Evolutionary conservation across 2,113 vertebrate species (phyloP).

Genomic region (Regulus satrapa): DNA sequence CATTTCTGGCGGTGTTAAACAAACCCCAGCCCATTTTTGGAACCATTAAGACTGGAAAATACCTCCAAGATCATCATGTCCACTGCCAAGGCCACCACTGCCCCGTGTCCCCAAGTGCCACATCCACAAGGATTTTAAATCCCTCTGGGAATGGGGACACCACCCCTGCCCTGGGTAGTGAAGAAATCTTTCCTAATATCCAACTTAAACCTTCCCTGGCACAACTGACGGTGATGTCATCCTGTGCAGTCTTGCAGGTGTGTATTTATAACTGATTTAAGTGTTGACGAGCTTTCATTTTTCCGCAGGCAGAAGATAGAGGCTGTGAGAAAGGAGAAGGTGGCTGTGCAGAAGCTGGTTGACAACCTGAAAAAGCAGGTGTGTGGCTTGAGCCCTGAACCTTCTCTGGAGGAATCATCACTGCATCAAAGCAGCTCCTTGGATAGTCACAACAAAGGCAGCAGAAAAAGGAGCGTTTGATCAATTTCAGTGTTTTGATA

Average conservation of each 20-base stretch:
- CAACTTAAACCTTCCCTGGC: not conserved
- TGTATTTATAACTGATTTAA: not conserved
- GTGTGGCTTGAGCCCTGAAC: not conserved
- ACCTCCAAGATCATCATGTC: not conserved
- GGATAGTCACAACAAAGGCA: not conserved
- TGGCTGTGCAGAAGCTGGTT: slow-evolving; percentile 75
- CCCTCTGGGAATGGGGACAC: too few relatives aligned
- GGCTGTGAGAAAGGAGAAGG: slow-evolving; percentile 79
- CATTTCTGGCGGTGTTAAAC: not conserved
- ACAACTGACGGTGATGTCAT: not conserved
- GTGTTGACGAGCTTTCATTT: not conserved
- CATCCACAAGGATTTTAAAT: not conserved
- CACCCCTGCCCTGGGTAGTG: not conserved
- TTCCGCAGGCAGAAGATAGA: slow-evolving; percentile 80
- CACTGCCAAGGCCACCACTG: not conserved
- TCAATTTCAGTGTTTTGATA: not conserved
- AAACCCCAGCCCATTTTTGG: not conserved
- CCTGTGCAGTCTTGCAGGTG: not conserved
- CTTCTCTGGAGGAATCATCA: not conserved
- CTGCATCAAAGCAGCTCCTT: not conserved
- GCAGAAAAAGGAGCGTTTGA: not conserved
- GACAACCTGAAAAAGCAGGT: slow-evolving; percentile 87
- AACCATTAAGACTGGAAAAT: not conserved
- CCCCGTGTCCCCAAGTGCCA: not conserved
- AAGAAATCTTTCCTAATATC: not conserved